Conservation (phyloP, 2,888 invertebrate genomes). For the Leucoma salicis region DNA sequence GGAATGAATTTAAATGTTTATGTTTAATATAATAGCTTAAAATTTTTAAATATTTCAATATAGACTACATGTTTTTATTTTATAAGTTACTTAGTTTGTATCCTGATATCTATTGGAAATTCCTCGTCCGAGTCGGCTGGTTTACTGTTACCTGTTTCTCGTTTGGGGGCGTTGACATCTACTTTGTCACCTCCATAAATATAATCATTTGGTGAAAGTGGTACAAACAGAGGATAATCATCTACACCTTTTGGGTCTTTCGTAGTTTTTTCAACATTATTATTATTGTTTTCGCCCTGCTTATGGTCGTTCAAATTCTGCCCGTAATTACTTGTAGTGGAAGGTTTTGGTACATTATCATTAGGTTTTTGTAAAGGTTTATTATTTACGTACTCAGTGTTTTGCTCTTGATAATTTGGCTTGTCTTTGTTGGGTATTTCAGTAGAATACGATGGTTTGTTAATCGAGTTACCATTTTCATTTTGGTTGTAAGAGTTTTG, state of each 20-base stretch:
- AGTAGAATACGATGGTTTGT: slow-evolving; percentile 10
- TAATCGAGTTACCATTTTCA: slow-evolving; percentile 13
- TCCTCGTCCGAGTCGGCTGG: slow-evolving; percentile 48
- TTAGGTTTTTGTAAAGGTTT: slow-evolving; percentile 16
- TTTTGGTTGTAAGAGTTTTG: slow-evolving; percentile 7
- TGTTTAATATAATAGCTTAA: neutral
- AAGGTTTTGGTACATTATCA: slow-evolving; percentile 3
- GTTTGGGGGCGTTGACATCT: slow-evolving; percentile 57
- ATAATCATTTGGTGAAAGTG: slow-evolving; percentile 55
- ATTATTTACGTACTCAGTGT: slow-evolving; percentile 9
- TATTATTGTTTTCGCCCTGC: slow-evolving; percentile 14
- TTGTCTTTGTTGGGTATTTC: slow-evolving; percentile 16
- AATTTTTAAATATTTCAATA: neutral
- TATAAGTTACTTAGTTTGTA: slow-evolving; percentile 16
- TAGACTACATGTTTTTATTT: neutral
- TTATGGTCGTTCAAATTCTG: slow-evolving; percentile 6
- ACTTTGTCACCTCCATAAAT: slow-evolving; percentile 52
- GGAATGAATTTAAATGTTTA: neutral
- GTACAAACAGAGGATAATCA: slow-evolving; percentile 51
- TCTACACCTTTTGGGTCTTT: slow-evolving; percentile 44
- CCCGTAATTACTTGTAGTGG: slow-evolving; percentile 9
- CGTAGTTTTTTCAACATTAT: slow-evolving; percentile 33
- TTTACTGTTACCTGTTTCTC: slow-evolving; percentile 48
- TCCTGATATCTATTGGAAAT: slow-evolving; percentile 58
- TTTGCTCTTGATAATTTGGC: slow-evolving; percentile 12